Conservation (phyloP, 2,888 invertebrate species). For the Alitta virens region DNA sequence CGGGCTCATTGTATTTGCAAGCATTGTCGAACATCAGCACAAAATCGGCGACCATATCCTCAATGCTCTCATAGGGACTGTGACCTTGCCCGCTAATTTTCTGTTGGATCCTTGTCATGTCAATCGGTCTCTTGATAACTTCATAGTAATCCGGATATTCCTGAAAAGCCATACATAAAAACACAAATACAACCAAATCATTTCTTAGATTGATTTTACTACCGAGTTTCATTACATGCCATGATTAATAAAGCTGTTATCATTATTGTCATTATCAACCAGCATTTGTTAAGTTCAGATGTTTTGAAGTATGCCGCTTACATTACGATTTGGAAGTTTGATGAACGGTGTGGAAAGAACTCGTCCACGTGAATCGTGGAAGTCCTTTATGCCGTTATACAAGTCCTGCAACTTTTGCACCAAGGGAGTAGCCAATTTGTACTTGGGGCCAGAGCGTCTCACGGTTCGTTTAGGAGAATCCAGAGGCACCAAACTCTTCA, state of each 20-base stretch:
- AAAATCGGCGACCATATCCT: constrained; percentile 87
- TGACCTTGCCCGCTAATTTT: constrained; percentile 70
- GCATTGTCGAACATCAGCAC: constrained; percentile 93
- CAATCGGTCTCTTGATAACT: constrained; percentile 91
- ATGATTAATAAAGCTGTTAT: not conserved
- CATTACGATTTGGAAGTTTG: constrained; percentile 86
- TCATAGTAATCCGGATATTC: constrained; percentile 96
- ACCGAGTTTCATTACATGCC: not conserved
- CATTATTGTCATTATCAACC: not conserved
- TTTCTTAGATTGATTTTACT: not conserved
- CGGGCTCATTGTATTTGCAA: constrained; percentile 93
- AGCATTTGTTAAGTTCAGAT: not conserved
- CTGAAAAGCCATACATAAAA: constrained; percentile 49
- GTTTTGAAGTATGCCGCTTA: constrained; percentile 51
- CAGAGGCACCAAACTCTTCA: constrained; percentile 48
- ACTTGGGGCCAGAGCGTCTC: no score
- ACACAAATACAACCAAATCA: constrained; percentile 5
- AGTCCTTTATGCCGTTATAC: constrained; percentile 86
- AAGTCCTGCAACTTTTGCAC: constrained; percentile 79
- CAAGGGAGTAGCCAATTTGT: constrained; percentile 37
- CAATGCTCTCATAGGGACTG: constrained; percentile 74
- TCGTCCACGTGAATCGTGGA: constrained; percentile 75
- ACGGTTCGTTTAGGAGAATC: constrained; percentile 5
- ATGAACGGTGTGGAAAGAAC: constrained; percentile 91
- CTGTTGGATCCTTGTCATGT: constrained; percentile 86